Percentiles rank a stretch among this genome's conserved stretches.
Conservation (phyloP, 53 echinoderm and acorn worm species). For the Astropecten irregularis region DNA sequence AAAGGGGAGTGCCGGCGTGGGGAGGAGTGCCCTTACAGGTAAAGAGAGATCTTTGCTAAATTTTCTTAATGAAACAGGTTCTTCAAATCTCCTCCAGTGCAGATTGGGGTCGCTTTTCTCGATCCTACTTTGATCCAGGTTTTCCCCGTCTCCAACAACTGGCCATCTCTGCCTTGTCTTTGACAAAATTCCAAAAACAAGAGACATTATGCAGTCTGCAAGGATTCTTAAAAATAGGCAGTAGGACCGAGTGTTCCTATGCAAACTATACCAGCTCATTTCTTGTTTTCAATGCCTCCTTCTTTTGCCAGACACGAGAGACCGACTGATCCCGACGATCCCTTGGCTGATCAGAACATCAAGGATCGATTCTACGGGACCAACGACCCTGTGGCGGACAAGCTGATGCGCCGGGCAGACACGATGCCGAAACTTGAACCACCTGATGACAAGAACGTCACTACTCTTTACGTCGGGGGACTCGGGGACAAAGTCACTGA, state of each 20-base stretch:
- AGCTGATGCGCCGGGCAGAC: slow-evolving; percentile 84
- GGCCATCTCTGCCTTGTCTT: too few relatives aligned
- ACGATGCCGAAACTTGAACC: slow-evolving; percentile 95
- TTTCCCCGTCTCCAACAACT: too few relatives aligned
- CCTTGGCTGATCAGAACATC: slow-evolving; percentile 97
- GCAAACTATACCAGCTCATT: too few relatives aligned
- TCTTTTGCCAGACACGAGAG: slow-evolving; percentile 80
- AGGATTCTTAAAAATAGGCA: too few relatives aligned
- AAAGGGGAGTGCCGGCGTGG: slow-evolving; percentile 98
- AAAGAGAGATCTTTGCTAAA: too few relatives aligned
- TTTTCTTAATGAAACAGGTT: too few relatives aligned
- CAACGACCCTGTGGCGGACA: slow-evolving; percentile 95
- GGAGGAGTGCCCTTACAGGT: slow-evolving; percentile 98
- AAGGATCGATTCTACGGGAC: slow-evolving; percentile 98
- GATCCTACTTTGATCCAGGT: too few relatives aligned
- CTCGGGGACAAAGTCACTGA: slow-evolving; percentile 96
- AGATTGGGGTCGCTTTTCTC: too few relatives aligned
- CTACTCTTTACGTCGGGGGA: slow-evolving; percentile 94
- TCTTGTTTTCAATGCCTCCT: not conserved
- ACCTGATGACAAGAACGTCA: slow-evolving; percentile 91
- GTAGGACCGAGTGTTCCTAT: too few relatives aligned
- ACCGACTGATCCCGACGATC: slow-evolving; percentile 98
- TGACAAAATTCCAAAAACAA: not conserved
- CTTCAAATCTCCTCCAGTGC: too few relatives aligned
- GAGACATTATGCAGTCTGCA: too few relatives aligned